Base-by-base conservation (phyloP, 2,888 invertebrate species). In the Nudaria mundana region DNA sequence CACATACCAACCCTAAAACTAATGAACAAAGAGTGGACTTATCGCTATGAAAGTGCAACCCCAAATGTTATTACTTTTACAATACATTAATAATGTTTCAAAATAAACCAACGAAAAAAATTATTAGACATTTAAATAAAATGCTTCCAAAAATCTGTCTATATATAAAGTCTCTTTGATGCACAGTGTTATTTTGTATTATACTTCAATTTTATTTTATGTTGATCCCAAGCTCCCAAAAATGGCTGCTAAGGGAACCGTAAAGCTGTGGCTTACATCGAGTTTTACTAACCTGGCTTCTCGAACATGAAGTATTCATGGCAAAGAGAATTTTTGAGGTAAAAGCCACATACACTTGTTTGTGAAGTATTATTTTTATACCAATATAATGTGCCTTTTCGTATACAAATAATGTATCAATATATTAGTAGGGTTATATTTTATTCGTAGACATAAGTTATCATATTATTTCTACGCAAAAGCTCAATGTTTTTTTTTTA, bases 161-260 rank as follows among this genome's bases (percentile, higher is more conserved):
- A 31, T 29, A n/a, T n/a, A 28, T 30, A 49, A 30, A 49, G 46
- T 44, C 37, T 35, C 40, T 25, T 48, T 66, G 67, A 66, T 70
- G 61, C 67, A 66, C 56, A 61, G 50, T 51, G 61, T 63, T 66
- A 66, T 62, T 52, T 66, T 51, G 52, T 69, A 63, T 61, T 65
- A 68, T 64, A 57, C 69, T 71, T 69, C 73, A 69, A 76, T 75
- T 78, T 79, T 74, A 79, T 79, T 80, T 79, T 75, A 78, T 72
- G 75, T 71, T 79, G 71, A 78, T 77, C 78, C 77, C 66, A 22
- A 58, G 67, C 67, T 70, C 54, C 68, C 59, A 58, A 55, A 58
- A 70, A 78, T 68, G 72, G 67, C 63, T 67, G 71, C 59, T 72
- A 42, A 59, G 80, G 80, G 79, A 78, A 71, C 73, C 53, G 63